Evolutionary conservation across 2,113 vertebrate species (phyloP), one percentile per base, ranked within the genome.

Genomic region (Trinectes maculatus): DNA sequence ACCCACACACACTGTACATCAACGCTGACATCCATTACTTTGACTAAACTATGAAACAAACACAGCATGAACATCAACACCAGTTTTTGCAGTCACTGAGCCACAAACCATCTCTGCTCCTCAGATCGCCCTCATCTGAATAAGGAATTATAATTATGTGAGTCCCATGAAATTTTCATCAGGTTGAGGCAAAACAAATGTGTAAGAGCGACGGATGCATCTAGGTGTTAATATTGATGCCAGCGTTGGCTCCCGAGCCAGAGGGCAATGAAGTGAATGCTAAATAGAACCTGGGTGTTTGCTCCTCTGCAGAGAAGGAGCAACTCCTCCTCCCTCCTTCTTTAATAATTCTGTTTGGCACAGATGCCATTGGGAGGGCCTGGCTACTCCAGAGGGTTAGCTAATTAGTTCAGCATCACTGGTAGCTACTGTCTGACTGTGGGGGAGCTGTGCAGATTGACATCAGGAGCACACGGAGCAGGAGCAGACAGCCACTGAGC

Each of bases 331-430:
- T 56, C 74, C 29, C 34, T 63, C 58, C 74, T 62, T 67, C 80
- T 88, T 89, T 88, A 84, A 85, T 85, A 86, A 87, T 89, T 87
- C 89, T 87, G 75, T 90, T 90, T 88, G 87, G 85, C 84, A 81
- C 60, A 59, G 73, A 59, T 85, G 79, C 87, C 85, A 66, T 48
- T 47, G 85, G 84, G 84, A 82, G 74, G 78, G 49, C 67, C 37
- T 16, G 87, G 79, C 80, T 52, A 71, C 87, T 85, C 79, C 19
- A 73, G 83, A 84, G 87, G 62, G 58, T 73, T 73, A 66, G 68
- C 79, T 91, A 89, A 90, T 90, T 88, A 92, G 77, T 77, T 60
- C 71, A 46, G 85, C 73, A 86, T 81, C 82, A 80, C 77, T 80
- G 73, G 65, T 82, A 71, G 74, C 68, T 72, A 71, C 68, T 75